These are phyloP conservation scores for Macrosoma leucophasiata DNA, from an alignment of 2,888 invertebrate species.

Conservation along the genomic window DNA sequence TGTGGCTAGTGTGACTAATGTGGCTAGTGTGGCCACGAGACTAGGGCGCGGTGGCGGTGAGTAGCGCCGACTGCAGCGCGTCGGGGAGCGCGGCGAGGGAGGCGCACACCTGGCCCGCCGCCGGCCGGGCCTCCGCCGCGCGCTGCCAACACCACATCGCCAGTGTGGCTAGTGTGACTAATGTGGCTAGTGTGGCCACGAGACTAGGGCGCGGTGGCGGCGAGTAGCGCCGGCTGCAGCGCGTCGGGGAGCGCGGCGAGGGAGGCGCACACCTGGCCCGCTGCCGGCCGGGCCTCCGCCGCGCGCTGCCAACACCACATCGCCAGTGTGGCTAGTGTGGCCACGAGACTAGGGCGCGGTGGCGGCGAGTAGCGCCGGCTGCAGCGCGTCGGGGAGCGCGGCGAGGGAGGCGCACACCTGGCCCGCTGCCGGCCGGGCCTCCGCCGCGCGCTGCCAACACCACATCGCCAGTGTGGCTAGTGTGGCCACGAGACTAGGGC, in stretches of 20 bases:
- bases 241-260: conserved; percentile 81
- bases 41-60: conserved; percentile 22
- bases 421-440: conserved; percentile 81
- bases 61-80: conserved; percentile 34
- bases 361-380: background rate
- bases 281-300: conserved; percentile 80
- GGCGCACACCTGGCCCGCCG: conserved; percentile 84
- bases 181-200: no score
- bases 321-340: background rate
- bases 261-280: conserved; percentile 83
- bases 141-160: conserved; percentile 86
- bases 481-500: conserved; percentile 2
- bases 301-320: conserved; percentile 85
- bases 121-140: conserved; percentile 79
- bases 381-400: conserved; percentile 75
- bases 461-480: conserved; percentile 76
- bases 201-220: conserved; percentile 20
- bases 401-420: conserved; percentile 84
- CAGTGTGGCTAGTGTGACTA: no score
- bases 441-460: conserved; percentile 84
- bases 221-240: conserved; percentile 33
- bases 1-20: no score
- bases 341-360: background rate
- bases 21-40: no score
- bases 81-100: conserved; percentile 82